These are phyloP conservation scores for Neosilurus hyrtlii DNA, from an alignment of 2,797 vertebrate species.

Conservation along the genomic window DNA sequence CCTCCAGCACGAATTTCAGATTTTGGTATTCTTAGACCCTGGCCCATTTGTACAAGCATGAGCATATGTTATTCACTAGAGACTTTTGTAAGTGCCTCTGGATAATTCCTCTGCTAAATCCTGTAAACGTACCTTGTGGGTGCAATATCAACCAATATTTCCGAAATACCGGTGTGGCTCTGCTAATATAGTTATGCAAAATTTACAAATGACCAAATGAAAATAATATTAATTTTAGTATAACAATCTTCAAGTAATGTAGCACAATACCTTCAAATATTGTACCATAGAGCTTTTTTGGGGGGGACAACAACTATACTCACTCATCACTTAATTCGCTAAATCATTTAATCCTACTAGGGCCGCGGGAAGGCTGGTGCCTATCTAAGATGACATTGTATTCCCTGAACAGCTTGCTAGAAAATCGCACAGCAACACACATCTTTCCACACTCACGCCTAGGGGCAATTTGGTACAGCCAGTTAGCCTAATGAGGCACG, in stretches of 20 bases:
- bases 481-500: no score
- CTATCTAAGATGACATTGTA: no score
- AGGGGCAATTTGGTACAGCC: no score
- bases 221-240: neutral
- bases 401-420: no score
- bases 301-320: no score
- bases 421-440: no score
- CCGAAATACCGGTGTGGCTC: neutral
- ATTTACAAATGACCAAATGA: neutral
- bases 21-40: constrained; percentile 8
- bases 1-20: neutral
- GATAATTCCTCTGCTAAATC: constrained; percentile 1
- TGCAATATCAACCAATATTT: neutral
- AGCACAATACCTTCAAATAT: neutral
- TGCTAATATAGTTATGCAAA: neutral
- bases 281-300: neutral
- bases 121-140: neutral
- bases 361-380: no score
- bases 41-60: constrained; percentile 4
- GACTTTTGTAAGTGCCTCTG: neutral
- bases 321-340: no score
- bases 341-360: no score
- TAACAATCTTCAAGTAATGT: neutral
- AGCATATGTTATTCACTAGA: neutral
- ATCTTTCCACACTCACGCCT: no score